Evolutionary conservation across 2,888 invertebrate genomes (phyloP).

Genomic region (Lasioglossum malachurum): DNA sequence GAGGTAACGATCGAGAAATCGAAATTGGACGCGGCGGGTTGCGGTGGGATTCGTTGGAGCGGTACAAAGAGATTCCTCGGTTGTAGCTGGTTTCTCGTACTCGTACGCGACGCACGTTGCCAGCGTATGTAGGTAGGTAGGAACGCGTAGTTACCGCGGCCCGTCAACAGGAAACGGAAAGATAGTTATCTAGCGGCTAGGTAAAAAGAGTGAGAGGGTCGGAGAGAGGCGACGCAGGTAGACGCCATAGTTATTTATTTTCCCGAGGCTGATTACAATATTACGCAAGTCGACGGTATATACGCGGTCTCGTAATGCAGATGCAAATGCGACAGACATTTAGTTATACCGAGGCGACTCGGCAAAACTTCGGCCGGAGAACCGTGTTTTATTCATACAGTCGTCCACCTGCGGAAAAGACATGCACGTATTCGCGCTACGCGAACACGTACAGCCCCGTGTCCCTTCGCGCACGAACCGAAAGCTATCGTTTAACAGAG

Average conservation of each 20-base stretch:
- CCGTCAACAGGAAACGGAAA: constrained; percentile 78
- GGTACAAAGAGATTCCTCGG: not conserved
- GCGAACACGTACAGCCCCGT: constrained; percentile 19
- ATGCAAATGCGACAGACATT: constrained; percentile 72
- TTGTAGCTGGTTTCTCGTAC: constrained; percentile 25
- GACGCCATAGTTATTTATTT: constrained; percentile 78
- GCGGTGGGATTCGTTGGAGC: not conserved
- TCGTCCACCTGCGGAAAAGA: constrained; percentile 45
- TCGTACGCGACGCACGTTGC: not conserved
- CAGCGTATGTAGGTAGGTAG: not conserved
- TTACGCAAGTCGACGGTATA: constrained; percentile 74
- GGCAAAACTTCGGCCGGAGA: constrained; percentile 63
- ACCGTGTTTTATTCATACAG: constrained; percentile 75
- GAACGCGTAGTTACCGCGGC: constrained; percentile 57
- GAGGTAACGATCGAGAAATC: not conserved
- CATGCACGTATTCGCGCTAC: constrained; percentile 27
- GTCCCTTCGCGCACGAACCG: constrained; percentile 19
- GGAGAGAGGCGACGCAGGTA: constrained; percentile 44
- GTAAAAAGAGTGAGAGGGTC: constrained; percentile 51
- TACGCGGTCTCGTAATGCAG: constrained; percentile 62
- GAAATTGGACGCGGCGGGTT: not conserved
- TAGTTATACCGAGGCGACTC: constrained; percentile 62
- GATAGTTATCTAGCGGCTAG: constrained; percentile 74
- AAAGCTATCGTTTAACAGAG: constrained; percentile 54
- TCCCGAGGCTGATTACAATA: constrained; percentile 79